These are phyloP conservation scores for Anoura caudifer DNA, from an alignment of 2,113 vertebrate genomes.

Conservation along the genomic window DNA sequence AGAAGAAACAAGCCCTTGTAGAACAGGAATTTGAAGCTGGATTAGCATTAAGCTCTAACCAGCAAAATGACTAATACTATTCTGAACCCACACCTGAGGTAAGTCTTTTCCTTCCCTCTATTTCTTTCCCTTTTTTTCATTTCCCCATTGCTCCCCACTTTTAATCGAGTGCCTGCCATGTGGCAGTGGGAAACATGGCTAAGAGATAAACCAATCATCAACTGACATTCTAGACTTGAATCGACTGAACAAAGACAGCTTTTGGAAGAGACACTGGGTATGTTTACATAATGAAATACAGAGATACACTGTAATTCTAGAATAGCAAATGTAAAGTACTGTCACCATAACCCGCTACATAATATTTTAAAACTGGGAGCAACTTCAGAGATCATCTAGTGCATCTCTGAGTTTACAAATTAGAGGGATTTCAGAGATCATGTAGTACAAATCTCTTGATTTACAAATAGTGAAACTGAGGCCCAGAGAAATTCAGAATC, in stretches of 20 bases:
- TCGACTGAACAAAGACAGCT: not conserved
- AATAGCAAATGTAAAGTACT: not conserved
- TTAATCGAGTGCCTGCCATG: not conserved
- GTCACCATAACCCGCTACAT: not conserved
- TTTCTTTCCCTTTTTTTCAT: not conserved
- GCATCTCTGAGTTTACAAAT: not conserved
- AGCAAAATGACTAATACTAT: not conserved
- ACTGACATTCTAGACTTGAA: not conserved
- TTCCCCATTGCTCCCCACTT: not conserved
- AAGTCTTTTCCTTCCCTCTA: not conserved
- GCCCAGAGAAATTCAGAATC: not conserved
- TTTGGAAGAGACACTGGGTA: not conserved
- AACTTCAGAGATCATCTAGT: not conserved
- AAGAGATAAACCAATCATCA: not conserved
- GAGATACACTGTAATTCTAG: not conserved
- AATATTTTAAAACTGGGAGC: not conserved
- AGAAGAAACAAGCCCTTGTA: rapidly evolving
- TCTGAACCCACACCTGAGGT: not conserved
- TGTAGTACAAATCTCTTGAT: not conserved
- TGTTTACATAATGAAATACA: slow-evolving; percentile 11
- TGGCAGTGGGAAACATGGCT: not conserved
- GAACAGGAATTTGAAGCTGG: rapidly evolving
- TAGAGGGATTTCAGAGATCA: not conserved
- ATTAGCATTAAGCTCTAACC: not conserved
- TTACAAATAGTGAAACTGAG: not conserved